These are phyloP conservation scores for Smutsia temminckii DNA, from an alignment of 2,797 vertebrate species.

Conservation along the genomic window DNA sequence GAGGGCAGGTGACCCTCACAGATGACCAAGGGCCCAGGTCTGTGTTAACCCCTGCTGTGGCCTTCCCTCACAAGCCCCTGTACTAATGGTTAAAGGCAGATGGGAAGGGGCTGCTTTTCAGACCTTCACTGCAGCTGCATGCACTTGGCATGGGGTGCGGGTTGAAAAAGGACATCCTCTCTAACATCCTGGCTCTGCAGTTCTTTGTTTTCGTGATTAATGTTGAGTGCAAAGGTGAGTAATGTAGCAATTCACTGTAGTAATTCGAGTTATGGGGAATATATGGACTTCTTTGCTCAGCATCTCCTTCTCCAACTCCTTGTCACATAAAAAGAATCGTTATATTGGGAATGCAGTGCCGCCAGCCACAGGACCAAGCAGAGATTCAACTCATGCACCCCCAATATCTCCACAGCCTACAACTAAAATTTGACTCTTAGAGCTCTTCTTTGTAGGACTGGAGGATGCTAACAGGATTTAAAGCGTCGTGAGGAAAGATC, in stretches of 20 bases:
- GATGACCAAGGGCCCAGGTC: not conserved
- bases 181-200: constrained; percentile 64
- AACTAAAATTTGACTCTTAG: not conserved
- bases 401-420: not conserved
- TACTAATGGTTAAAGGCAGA: not conserved
- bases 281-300: constrained; percentile 70
- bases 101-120: not conserved
- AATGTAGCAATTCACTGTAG: constrained; percentile 76
- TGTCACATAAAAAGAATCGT: constrained; percentile 76
- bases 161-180: constrained; percentile 56
- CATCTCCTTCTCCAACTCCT: constrained; percentile 65
- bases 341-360: not conserved
- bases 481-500: not conserved
- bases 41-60: not conserved
- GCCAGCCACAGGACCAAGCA: not conserved
- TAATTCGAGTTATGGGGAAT: constrained; percentile 70
- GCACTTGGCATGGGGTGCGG: constrained; percentile 53
- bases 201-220: constrained; percentile 74
- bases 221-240: constrained; percentile 76
- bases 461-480: not conserved
- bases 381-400: constrained; percentile 17
- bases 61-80: not conserved
- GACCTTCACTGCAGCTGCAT: not conserved
- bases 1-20: not conserved
- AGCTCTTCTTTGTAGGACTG: not conserved